Conservation (phyloP, 1,140 invertebrate genomes). For the Bombus vancouverensis region DNA sequence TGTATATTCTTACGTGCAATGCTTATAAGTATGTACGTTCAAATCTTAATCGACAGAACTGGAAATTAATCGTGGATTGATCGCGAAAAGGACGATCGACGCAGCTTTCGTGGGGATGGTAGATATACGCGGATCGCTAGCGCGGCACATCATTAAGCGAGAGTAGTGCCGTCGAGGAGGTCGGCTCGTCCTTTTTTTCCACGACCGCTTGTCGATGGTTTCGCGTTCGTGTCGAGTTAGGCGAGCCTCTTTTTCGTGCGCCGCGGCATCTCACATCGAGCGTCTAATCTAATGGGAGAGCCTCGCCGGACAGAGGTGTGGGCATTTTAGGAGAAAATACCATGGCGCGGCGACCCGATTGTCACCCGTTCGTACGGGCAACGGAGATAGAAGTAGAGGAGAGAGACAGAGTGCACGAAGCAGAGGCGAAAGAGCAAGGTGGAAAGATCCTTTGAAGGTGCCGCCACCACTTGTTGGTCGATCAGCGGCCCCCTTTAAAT, state of each 20-base stretch:
- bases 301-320: slow-evolving; percentile 58
- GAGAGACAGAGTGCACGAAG: neutral
- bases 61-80: neutral
- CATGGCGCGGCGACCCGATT: slow-evolving; percentile 59
- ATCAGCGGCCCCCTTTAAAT: slow-evolving; percentile 81
- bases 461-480: slow-evolving; percentile 82
- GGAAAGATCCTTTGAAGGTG: slow-evolving; percentile 77
- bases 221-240: slow-evolving; percentile 47
- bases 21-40: too few relatives aligned
- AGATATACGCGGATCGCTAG: slow-evolving; percentile 68
- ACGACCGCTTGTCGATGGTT: slow-evolving; percentile 41
- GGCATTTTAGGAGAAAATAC: slow-evolving; percentile 74
- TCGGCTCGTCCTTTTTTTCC: slow-evolving; percentile 68
- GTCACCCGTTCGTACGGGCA: slow-evolving; percentile 17
- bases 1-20: too few relatives aligned
- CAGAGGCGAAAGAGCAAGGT: slow-evolving; percentile 67
- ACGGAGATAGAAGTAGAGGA: neutral
- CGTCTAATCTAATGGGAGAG: slow-evolving; percentile 79
- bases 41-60: neutral
- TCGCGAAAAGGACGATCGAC: neutral
- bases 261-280: slow-evolving; percentile 63
- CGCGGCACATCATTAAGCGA: slow-evolving; percentile 79
- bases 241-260: slow-evolving; percentile 69
- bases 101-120: slow-evolving; percentile 32
- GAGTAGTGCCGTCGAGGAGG: slow-evolving; percentile 75